phyloP scores from a whole-genome alignment of 2,888 invertebrate genomes.

The Netelia virgata region DNA sequence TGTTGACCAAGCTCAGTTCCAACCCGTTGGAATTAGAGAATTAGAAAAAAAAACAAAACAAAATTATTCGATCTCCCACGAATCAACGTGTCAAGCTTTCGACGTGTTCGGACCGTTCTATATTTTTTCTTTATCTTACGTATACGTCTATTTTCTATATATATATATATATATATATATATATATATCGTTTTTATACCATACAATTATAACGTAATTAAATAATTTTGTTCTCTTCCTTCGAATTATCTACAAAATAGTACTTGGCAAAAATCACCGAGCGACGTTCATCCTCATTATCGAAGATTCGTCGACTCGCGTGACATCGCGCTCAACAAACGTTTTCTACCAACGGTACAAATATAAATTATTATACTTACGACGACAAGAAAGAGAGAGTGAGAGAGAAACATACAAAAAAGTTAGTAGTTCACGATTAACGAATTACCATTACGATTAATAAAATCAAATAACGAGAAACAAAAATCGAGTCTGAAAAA shows the following conservation, averaged over 20 bases:
- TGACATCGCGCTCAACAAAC: constrained; percentile 47
- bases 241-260: constrained; percentile 63
- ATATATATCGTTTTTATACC: constrained; percentile 27
- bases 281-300: not conserved
- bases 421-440: constrained; percentile 42
- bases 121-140: constrained; percentile 3
- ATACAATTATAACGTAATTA: constrained; percentile 63
- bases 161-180: constrained; percentile 56
- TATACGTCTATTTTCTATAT: constrained; percentile 23
- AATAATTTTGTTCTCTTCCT: constrained; percentile 45
- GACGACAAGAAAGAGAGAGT: no score
- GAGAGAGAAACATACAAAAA: not conserved
- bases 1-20: constrained; percentile 55
- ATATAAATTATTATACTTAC: constrained; percentile 32
- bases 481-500: constrained; percentile 1
- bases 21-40: constrained; percentile 64
- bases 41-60: constrained; percentile 27
- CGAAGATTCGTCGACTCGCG: constrained; percentile 19
- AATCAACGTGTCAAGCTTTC: constrained; percentile 69
- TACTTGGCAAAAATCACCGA: constrained; percentile 63
- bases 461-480: constrained; percentile 59
- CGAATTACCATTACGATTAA: constrained; percentile 48
- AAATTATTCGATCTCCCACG: constrained; percentile 58
- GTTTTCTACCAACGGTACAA: constrained; percentile 47
- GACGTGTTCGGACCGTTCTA: constrained; percentile 54